Evolutionary conservation across 2,113 vertebrate genomes (phyloP), one percentile per base, ranked within the genome.

Genomic region (Setophaga kirtlandii): DNA sequence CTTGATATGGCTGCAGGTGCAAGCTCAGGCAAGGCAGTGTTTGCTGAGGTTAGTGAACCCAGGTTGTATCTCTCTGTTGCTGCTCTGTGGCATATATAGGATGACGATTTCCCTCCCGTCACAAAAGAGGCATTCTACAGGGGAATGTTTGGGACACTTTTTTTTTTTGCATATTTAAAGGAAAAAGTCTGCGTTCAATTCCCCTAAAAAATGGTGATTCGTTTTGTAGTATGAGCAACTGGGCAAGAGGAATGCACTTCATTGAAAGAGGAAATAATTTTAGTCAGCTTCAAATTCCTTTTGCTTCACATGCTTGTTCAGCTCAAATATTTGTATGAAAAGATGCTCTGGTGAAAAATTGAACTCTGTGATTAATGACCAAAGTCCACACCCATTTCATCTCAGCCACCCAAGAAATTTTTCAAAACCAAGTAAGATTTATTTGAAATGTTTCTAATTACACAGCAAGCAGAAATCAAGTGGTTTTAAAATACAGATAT

Each of bases 301-400:
- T 77, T 77, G 11, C 68, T 91, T 95, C 84, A 76, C 39, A 59
- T 59, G 37, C 71, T 83, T 95, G 64, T 88, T 96, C 64, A 88
- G 83, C 52, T 90, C 56, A 87, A 94, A 83, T 81, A 73, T 75
- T 90, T 71, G 56, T 78, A 41, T 22, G 52, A 86, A 87, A 94
- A 81, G 82, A 97, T 88, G 64, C 33, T 90, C 41, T 78, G n/a
- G 60, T 92, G 85, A 95, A 93, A 96, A 90, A 81, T 6, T 37
- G 75, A 92, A 74, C 12, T 41, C 39, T 78, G 3, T 80, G 90
- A 92, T 81, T 83, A 94, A 92, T 83, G 52, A 41, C 24, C 37
- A 49, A 78, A 90, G 41, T 91, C 47, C 87, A 65, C 78, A 74
- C 31, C 46, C 59, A 67, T 86, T 83, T 85, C n/a, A 75, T 90